These are phyloP conservation scores for Coleophora flavipennella DNA, from an alignment of 2,888 invertebrate species.

Conservation along the genomic window DNA sequence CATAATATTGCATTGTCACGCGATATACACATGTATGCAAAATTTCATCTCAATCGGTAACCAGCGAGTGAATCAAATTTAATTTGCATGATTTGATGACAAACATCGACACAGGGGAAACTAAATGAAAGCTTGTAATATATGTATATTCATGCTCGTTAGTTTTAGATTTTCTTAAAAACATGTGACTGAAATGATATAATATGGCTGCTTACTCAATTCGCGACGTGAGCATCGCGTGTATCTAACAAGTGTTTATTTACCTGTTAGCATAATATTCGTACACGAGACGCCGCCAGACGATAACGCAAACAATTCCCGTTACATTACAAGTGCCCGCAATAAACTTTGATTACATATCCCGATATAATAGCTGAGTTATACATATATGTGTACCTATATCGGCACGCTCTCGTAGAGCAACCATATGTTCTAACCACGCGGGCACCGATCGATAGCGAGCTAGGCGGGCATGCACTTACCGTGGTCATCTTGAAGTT, in stretches of 20 bases:
- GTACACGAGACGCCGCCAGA: conserved; percentile 12
- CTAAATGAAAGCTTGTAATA: too few species aligned
- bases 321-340: conserved; percentile 22
- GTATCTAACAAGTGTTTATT: conserved; percentile 61
- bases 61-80: too few species aligned
- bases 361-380: not conserved
- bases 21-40: too few species aligned
- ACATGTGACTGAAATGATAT: too few species aligned
- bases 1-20: too few species aligned
- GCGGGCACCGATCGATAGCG: conserved; percentile 58
- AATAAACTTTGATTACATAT: conserved; percentile 10
- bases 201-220: conserved; percentile 10
- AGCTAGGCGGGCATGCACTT: conserved; percentile 56
- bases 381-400: not conserved
- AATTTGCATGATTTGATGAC: too few species aligned
- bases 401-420: conserved; percentile 40
- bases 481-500: conserved; percentile 72
- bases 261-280: conserved; percentile 33
- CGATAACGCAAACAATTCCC: conserved; percentile 17
- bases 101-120: too few species aligned
- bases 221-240: conserved; percentile 22
- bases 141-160: too few species aligned
- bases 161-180: too few species aligned
- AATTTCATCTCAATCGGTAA: too few species aligned
- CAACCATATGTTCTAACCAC: conserved; percentile 64